Conservation (phyloP, 2,888 invertebrate species). For the Cryptosula pallasiana region DNA sequence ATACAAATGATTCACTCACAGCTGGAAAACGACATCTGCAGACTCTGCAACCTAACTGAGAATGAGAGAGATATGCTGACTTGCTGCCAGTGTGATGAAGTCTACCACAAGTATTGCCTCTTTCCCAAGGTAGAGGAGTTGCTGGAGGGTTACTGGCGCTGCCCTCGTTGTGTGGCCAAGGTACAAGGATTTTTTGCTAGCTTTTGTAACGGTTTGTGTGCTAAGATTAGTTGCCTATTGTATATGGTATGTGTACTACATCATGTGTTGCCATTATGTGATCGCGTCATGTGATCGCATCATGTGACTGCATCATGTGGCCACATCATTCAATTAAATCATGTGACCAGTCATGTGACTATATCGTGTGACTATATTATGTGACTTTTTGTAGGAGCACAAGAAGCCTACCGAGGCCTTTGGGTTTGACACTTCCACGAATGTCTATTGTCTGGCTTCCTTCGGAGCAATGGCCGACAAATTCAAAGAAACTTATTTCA, state of each 20-base stretch:
- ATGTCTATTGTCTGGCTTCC: slow-evolving; percentile 88
- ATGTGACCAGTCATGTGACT: too few relatives aligned
- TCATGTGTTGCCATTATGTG: too few relatives aligned
- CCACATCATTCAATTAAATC: too few relatives aligned
- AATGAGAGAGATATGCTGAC: slow-evolving; percentile 89
- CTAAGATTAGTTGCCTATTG: too few relatives aligned
- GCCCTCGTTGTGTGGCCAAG: slow-evolving; percentile 85
- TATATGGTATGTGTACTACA: too few relatives aligned
- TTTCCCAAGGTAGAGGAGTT: slow-evolving; percentile 86
- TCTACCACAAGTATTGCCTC: slow-evolving; percentile 95
- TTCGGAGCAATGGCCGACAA: slow-evolving; percentile 99
- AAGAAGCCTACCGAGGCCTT: slow-evolving; percentile 85
- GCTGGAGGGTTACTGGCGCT: slow-evolving; percentile 96
- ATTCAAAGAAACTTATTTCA: slow-evolving; percentile 95
- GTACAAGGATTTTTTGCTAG: slow-evolving; percentile 35
- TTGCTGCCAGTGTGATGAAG: slow-evolving; percentile 89
- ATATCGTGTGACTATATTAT: background rate
- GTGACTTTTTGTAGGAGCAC: slow-evolving; percentile 38
- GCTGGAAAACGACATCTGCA: slow-evolving; percentile 58
- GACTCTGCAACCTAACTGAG: slow-evolving; percentile 86
- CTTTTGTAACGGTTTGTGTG: background rate
- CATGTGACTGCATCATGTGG: too few relatives aligned
- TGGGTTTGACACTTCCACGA: slow-evolving; percentile 92
- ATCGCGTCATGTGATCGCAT: too few relatives aligned
- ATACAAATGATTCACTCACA: background rate